Percentiles rank a stretch among this genome's conserved stretches.
Evolutionary conservation across 2,797 vertebrate species (phyloP).

Genomic region (Galagoides demidoff): DNA sequence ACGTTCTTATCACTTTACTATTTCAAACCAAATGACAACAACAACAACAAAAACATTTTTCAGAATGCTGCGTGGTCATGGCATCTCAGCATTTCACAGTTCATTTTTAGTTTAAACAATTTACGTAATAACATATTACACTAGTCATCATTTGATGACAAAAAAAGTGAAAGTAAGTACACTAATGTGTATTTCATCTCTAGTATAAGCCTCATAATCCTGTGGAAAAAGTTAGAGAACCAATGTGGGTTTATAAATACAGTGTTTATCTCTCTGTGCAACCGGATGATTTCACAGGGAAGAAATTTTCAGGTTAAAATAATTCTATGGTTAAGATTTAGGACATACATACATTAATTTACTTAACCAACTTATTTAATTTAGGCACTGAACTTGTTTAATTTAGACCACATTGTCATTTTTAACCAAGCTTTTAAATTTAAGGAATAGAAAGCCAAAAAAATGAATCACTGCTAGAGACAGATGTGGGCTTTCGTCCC

Average conservation of each 20-base stretch:
- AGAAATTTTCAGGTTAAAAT: constrained; percentile 50
- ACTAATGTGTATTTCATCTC: neutral
- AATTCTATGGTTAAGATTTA: constrained; percentile 41
- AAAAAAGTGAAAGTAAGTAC: neutral
- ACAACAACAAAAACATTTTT: neutral
- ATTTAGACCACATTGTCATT: constrained; percentile 37
- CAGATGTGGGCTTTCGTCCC: neutral
- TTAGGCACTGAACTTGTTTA: constrained; percentile 5
- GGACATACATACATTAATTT: constrained; percentile 36
- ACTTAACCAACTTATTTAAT: constrained; percentile 41
- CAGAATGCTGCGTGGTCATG: neutral
- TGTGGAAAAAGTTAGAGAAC: constrained; percentile 25
- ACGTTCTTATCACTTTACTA: neutral
- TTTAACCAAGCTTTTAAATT: constrained; percentile 43
- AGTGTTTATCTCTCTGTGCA: neutral
- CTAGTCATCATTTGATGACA: neutral
- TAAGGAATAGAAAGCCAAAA: neutral
- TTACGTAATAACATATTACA: neutral
- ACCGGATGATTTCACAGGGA: constrained; percentile 48
- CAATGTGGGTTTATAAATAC: constrained; percentile 28
- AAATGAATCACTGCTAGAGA: neutral
- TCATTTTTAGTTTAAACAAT: constrained; percentile 36
- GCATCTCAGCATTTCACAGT: constrained; percentile 34
- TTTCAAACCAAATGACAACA: constrained; percentile 48
- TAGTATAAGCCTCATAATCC: constrained; percentile 18